Evolutionary conservation across 2,888 invertebrate genomes (phyloP).

Genomic region (Limnephilus marmoratus): DNA sequence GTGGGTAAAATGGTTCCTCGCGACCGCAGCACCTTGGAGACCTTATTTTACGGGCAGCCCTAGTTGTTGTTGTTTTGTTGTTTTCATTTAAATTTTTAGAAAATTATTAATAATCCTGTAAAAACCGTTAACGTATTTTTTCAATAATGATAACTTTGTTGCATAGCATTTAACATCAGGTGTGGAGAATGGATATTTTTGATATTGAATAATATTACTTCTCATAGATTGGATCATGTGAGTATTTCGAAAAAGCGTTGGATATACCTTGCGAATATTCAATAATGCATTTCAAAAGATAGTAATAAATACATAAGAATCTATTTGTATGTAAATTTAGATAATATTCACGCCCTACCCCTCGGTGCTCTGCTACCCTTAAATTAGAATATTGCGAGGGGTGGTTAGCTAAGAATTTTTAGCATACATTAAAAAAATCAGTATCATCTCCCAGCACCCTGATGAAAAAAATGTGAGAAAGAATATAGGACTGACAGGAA

Average conservation of each 20-base stretch:
- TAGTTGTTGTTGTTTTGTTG: too few relatives aligned
- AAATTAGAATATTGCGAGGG: slow-evolving; percentile 56
- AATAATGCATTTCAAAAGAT: slow-evolving; percentile 10
- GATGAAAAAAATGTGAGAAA: slow-evolving; percentile 45
- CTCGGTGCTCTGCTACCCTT: slow-evolving; percentile 29
- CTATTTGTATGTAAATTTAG: slow-evolving; percentile 59
- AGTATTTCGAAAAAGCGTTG: not conserved
- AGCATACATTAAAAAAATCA: slow-evolving; percentile 53
- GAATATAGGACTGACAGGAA: slow-evolving; percentile 8
- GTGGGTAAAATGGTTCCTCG: too few relatives aligned
- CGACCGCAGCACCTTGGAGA: too few relatives aligned
- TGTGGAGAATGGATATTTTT: not conserved
- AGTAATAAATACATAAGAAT: slow-evolving; percentile 45
- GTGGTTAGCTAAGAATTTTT: slow-evolving; percentile 48
- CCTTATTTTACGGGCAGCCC: not conserved
- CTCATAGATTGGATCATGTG: not conserved
- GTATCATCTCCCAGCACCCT: slow-evolving; percentile 39
- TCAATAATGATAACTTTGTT: not conserved
- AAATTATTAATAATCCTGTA: not conserved
- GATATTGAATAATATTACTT: not conserved
- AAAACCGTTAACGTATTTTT: not conserved
- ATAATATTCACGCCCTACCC: slow-evolving; percentile 55
- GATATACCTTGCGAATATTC: not conserved
- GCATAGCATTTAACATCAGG: not conserved
- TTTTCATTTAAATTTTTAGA: not conserved